Evolutionary conservation across 2,797 vertebrate genomes (phyloP).

Genomic region (Karalla daura): DNA sequence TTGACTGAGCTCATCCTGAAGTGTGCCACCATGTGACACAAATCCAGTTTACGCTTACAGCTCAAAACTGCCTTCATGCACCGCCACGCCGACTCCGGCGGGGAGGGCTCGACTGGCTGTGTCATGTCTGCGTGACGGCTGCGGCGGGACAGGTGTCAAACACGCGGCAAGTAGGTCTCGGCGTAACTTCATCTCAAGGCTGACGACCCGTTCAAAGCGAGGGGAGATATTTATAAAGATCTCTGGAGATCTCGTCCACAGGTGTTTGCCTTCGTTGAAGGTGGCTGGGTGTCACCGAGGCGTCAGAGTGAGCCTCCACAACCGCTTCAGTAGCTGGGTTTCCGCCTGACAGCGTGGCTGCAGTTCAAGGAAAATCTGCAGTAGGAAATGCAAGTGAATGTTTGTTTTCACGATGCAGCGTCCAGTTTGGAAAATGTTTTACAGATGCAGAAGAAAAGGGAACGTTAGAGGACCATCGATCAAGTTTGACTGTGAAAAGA

Average conservation of each 20-base stretch:
- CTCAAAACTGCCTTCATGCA: conserved; percentile 42
- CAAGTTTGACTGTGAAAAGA: no score
- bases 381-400: no score
- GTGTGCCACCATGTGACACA: conserved; percentile 62
- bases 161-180: conserved; percentile 25
- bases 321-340: not conserved
- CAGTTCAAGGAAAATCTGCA: no score
- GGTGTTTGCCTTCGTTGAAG: not conserved
- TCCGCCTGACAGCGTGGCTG: no score
- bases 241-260: not conserved
- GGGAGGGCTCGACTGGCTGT: conserved; percentile 40
- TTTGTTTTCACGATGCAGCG: no score
- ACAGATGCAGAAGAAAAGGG: no score
- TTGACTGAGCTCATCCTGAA: conserved; percentile 69
- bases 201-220: conserved; percentile 9
- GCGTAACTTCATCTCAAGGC: conserved; percentile 21
- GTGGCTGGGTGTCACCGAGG: not conserved
- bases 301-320: not conserved
- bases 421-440: no score
- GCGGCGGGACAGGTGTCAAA: conserved; percentile 55
- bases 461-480: no score
- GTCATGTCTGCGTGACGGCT: conserved; percentile 40
- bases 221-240: conserved; percentile 20
- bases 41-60: conserved; percentile 58
- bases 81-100: conserved; percentile 16